Conservation (phyloP, 2,113 vertebrate species). For the Alexandromys fortis region DNA sequence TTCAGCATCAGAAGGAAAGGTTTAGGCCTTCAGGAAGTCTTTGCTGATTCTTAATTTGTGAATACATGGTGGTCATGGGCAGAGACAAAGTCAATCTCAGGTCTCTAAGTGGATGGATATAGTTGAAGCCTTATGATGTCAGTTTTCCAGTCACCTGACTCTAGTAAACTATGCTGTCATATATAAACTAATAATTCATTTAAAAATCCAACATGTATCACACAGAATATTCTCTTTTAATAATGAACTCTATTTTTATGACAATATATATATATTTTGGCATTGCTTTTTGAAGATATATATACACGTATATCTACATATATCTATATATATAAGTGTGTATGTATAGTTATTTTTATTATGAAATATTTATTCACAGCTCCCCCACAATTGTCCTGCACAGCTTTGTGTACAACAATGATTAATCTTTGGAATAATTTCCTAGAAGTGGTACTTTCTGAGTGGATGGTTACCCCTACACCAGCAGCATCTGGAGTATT, state of each 20-base stretch:
- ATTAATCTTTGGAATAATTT: neutral
- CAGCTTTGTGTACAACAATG: neutral
- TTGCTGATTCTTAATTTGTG: slow-evolving; percentile 1
- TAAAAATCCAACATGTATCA: slow-evolving; percentile 35
- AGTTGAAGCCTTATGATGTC: neutral
- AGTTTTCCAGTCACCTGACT: neutral
- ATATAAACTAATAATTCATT: neutral
- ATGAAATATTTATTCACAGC: neutral
- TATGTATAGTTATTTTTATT: neutral
- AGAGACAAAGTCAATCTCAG: neutral
- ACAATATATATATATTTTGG: neutral
- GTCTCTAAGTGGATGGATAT: neutral
- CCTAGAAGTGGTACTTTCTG: neutral
- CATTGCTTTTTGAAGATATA: neutral
- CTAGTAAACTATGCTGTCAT: neutral
- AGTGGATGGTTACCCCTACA: neutral
- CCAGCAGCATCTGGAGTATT: neutral
- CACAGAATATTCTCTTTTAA: slow-evolving; percentile 1
- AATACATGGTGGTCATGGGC: neutral
- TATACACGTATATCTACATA: neutral
- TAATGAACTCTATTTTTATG: neutral
- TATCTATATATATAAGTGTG: neutral
- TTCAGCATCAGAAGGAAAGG: neutral
- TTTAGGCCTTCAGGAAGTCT: neutral
- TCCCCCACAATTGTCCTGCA: neutral